Evolutionary conservation across 1,140 invertebrate genomes (phyloP), one percentile per base, ranked within the genome.

Genomic region (Acromyrmex heyeri): DNA sequence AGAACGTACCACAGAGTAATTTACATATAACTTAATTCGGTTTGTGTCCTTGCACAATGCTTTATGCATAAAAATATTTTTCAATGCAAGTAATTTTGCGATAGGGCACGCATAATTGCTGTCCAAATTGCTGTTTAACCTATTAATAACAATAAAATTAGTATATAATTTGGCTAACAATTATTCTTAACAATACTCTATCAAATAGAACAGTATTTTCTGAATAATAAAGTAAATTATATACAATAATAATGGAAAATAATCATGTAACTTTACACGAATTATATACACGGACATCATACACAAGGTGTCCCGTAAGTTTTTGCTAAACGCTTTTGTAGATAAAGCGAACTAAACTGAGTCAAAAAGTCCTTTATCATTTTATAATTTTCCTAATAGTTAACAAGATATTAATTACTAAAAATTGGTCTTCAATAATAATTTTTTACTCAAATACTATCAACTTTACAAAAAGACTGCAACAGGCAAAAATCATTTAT

Each of bases 61-160:
- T 67, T 65, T 14, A 34, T 21, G 14, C 10, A 34, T n/a, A 69
- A 55, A 69, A 44, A 44, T 57, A 57, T 81, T 79, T 81, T 14
- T 69, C 21, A 44, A 16, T 53, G n/a, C 59, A 6, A 34, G 27
- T 12, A 1, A 67, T 38, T 62, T 34, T n/a, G 38, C 14, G 3
- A 6, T 21, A 77, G 10, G 18, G 10, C 2, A 55, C 50, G n/a
- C 14, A 8, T 18, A 81, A 70, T 81, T 24, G 10, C 16, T 57
- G 16, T 18, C 7, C 14, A 21, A 21, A 70, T 81, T 24, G 10
- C 24, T 24, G 1, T 81, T 67, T 67, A 57, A 18, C 0, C 1
- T 18, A 18, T 12, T 69, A 53, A 55, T 73, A 59, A 72, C 14
- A 61, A 27, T 5, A 4, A 30, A 59, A 73, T 82, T 73, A 1